These are phyloP conservation scores for Epistrophella euchroma DNA, from an alignment of 2,888 invertebrate species.

Conservation along the genomic window DNA sequence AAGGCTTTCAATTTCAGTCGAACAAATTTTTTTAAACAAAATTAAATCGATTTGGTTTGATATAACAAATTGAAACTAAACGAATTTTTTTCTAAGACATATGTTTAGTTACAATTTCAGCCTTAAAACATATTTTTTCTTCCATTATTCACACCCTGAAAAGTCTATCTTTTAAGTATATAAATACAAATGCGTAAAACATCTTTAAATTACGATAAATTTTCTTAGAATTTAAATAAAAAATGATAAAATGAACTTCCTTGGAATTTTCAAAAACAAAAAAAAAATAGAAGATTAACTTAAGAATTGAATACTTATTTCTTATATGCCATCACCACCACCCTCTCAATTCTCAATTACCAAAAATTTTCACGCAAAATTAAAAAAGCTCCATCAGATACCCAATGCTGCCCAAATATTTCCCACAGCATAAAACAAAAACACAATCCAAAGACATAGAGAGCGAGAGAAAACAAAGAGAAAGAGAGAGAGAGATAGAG, in stretches of 20 bases:
- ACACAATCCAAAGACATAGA: background rate
- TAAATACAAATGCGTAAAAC: too few relatives aligned
- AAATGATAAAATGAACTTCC: background rate
- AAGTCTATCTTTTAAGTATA: too few relatives aligned
- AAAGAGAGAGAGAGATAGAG: background rate
- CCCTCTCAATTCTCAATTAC: background rate
- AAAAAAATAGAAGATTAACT: background rate
- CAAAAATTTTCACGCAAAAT: background rate
- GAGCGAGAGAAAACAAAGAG: background rate
- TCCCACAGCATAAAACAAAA: background rate
- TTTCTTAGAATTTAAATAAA: background rate
- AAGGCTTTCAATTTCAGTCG: too few relatives aligned
- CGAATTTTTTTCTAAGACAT: too few relatives aligned
- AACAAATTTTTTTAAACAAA: too few relatives aligned
- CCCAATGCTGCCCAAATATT: constrained; percentile 9
- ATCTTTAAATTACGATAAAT: background rate
- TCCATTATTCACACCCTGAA: too few relatives aligned
- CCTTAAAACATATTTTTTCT: too few relatives aligned
- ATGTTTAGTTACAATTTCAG: too few relatives aligned
- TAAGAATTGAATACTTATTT: background rate
- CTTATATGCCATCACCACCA: background rate
- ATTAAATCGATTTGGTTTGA: too few relatives aligned
- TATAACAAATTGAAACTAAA: too few relatives aligned
- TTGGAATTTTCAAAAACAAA: background rate
- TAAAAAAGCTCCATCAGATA: constrained; percentile 14